phyloP scores from a whole-genome alignment of 2,113 vertebrate species.

The Nanger granti region DNA sequence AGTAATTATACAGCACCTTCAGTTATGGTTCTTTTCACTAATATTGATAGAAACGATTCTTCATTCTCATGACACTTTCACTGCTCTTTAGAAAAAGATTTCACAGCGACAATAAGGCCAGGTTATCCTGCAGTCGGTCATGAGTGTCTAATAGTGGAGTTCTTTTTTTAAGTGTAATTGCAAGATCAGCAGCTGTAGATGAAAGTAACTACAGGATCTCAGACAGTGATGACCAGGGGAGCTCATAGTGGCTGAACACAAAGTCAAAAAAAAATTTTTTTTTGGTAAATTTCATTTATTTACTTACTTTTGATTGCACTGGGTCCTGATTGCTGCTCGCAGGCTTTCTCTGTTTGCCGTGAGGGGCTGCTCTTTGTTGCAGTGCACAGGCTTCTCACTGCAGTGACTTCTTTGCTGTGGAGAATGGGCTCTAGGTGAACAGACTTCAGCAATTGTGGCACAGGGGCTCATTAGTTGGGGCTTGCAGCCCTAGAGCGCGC shows the following conservation, averaged over 20 bases:
- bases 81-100: not conserved
- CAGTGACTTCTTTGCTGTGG: not conserved
- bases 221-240: not conserved
- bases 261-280: not conserved
- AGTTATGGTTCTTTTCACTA: not conserved
- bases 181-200: conserved; percentile 23
- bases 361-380: not conserved
- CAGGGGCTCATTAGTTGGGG: not conserved
- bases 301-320: not conserved
- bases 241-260: not conserved
- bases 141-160: not conserved
- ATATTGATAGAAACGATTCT: conserved; percentile 11
- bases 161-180: not conserved
- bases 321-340: not conserved
- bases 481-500: not conserved
- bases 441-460: not conserved
- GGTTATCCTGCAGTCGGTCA: not conserved
- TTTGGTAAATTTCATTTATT: not conserved
- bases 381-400: not conserved
- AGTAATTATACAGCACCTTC: conserved; percentile 36
- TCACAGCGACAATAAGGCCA: not conserved
- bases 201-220: not conserved
- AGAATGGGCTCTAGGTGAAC: not conserved
- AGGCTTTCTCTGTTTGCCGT: not conserved
- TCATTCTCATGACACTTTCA: not conserved